phyloP scores from a whole-genome alignment of 2,888 invertebrate species.

The Rosalia funebris region DNA sequence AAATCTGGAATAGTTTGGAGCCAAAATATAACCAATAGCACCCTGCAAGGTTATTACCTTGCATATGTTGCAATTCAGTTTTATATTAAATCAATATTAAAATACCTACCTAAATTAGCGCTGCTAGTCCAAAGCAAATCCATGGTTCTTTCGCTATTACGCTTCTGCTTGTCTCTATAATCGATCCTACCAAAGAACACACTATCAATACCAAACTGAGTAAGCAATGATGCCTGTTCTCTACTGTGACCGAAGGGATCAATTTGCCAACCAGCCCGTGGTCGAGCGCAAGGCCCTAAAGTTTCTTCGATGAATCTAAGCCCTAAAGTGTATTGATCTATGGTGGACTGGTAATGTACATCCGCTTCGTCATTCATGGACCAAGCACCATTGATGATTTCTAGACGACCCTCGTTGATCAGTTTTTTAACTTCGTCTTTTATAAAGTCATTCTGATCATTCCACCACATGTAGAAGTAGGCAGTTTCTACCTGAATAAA shows the following conservation, averaged over 20 bases:
- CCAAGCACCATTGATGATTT: conserved; percentile 73
- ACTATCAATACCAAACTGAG: conserved; percentile 77
- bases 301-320: conserved; percentile 70
- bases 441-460: conserved; percentile 69
- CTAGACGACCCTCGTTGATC: conserved; percentile 70
- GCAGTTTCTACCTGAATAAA: conserved; percentile 86
- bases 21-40: too few relatives aligned
- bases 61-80: too few relatives aligned
- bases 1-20: too few relatives aligned
- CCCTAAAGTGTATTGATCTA: conserved; percentile 79
- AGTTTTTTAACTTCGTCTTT: conserved; percentile 68
- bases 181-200: conserved; percentile 78
- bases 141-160: conserved; percentile 71
- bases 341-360: conserved; percentile 74
- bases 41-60: too few relatives aligned
- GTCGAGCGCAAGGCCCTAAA: conserved; percentile 78
- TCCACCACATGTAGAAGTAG: conserved; percentile 86
- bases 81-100: too few relatives aligned
- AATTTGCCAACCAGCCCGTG: conserved; percentile 85
- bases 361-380: conserved; percentile 74
- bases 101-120: conserved; percentile 68
- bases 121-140: conserved; percentile 79
- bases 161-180: conserved; percentile 70
- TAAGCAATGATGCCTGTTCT: conserved; percentile 74
- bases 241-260: conserved; percentile 86